Base-by-base conservation (phyloP, 2,797 vertebrate species). In the Urosaurus nigricauda region DNA sequence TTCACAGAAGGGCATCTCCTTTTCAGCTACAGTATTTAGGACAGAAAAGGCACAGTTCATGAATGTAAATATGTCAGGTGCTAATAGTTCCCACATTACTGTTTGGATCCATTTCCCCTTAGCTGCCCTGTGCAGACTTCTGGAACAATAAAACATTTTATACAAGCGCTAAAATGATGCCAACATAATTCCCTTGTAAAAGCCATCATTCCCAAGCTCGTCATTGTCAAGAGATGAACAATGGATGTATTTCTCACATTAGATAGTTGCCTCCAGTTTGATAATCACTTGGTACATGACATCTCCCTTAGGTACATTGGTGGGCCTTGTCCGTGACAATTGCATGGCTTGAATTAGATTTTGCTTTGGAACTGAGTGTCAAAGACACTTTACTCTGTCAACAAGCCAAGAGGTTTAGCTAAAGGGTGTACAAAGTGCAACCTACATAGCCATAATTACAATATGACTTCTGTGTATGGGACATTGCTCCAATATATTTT, bases 401-500 rank as follows among this genome's bases (percentile, higher is more conserved):
- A 56, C 32, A 51, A 11, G 32, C n/a, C 63, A 74, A 16, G 9
- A 85, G 14, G 13, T 70, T 79, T 58, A 68, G 60, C 71, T 60
- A 75, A 5, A 40, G 19, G 24, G 53, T 43, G 74, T 65, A 29
- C 21, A 43, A 58, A 56, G 12, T 37, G 40, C 11, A 37, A 43
- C 35, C 9, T 68, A 58, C 53, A 60, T 47, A 40, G 17, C 32
- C 24, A 32, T 35, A 89, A 51, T 40, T 77, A 35, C 35, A 70
- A 5, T 70, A 77, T 17, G 51, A 7, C 37, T 75, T 29, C n/a
- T 68, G 19, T 32, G 2, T 68, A 78, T 43, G 47, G 43, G 74
- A 24, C 35, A 47, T 78, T 90, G 51, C 74, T 87, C 37, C 47
- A 70, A 83, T 35, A 68, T 68, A 79, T 73, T 56, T 81, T 74